These are phyloP conservation scores for Microcebus jonahi DNA, from an alignment of 2,113 vertebrate species.

Conservation along the genomic window DNA sequence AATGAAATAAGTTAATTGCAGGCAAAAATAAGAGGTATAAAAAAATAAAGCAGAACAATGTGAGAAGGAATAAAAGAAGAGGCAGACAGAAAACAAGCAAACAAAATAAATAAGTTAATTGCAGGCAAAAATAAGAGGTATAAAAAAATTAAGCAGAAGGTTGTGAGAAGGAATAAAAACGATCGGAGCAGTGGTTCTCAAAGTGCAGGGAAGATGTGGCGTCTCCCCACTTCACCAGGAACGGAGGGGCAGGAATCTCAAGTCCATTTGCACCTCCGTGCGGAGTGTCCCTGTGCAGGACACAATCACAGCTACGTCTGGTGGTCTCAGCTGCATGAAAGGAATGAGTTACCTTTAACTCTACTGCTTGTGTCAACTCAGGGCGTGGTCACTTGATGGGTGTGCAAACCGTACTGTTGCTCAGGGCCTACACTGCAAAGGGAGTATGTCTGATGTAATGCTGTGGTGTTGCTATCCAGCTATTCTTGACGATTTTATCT, in stretches of 20 bases:
- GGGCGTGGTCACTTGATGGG: accelerated
- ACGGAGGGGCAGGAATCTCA: no score
- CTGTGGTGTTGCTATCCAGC: background rate
- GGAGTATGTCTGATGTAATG: background rate
- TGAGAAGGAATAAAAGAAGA: background rate
- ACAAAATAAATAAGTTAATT: background rate
- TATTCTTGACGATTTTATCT: background rate
- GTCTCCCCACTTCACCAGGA: background rate
- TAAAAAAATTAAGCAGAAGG: background rate
- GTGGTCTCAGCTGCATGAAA: background rate
- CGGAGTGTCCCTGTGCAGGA: no score
- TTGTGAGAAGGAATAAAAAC: background rate
- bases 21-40: background rate
- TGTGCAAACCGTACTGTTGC: accelerated
- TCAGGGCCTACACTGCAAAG: background rate
- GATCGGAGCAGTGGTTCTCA: accelerated
- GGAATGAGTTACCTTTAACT: background rate
- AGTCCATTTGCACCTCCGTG: no score
- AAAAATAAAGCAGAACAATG: background rate
- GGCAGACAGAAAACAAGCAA: background rate
- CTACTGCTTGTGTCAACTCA: no score
- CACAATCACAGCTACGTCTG: background rate
- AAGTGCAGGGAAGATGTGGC: background rate
- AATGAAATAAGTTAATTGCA: background rate
- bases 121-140: background rate